A percentile compares a stretch with the other conserved stretches of the same genome.
Evolutionary conservation across 2,113 vertebrate genomes (phyloP).

Genomic region (Chelonoidis abingdonii): DNA sequence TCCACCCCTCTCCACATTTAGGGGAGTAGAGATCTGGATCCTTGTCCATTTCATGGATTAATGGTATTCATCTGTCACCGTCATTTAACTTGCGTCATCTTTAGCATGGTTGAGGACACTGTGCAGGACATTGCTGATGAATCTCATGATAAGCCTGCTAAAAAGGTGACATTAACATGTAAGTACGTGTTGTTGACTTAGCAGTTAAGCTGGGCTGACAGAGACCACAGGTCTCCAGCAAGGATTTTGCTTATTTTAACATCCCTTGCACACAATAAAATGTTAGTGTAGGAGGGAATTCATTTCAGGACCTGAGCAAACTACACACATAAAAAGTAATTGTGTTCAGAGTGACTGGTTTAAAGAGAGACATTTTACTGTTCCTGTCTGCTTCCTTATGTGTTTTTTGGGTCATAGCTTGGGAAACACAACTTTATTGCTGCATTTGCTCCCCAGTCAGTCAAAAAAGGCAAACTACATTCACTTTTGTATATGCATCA

Average conservation of each 20-base stretch:
- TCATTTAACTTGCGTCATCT: not conserved
- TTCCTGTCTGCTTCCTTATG: not conserved
- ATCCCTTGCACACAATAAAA: not conserved
- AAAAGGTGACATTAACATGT: not conserved
- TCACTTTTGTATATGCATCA: not conserved
- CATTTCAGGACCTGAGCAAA: not conserved
- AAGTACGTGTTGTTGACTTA: slow-evolving; percentile 1
- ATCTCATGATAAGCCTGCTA: not conserved
- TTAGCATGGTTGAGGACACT: not conserved
- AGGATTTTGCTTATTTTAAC: not conserved
- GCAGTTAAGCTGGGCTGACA: not conserved
- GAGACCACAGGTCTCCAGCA: not conserved
- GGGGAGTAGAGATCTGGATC: not conserved
- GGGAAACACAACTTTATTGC: not conserved
- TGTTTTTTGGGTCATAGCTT: not conserved
- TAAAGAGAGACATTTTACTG: not conserved
- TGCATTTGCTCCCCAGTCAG: not conserved
- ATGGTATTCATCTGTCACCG: not conserved
- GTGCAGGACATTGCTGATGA: not conserved
- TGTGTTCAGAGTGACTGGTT: not conserved
- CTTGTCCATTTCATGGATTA: not conserved
- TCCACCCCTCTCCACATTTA: not conserved
- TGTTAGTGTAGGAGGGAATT: not conserved
- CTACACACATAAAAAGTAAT: not conserved
- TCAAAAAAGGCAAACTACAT: not conserved